These are phyloP conservation scores for Gerris lacustris DNA, from an alignment of 2,888 invertebrate species.

Conservation along the genomic window DNA sequence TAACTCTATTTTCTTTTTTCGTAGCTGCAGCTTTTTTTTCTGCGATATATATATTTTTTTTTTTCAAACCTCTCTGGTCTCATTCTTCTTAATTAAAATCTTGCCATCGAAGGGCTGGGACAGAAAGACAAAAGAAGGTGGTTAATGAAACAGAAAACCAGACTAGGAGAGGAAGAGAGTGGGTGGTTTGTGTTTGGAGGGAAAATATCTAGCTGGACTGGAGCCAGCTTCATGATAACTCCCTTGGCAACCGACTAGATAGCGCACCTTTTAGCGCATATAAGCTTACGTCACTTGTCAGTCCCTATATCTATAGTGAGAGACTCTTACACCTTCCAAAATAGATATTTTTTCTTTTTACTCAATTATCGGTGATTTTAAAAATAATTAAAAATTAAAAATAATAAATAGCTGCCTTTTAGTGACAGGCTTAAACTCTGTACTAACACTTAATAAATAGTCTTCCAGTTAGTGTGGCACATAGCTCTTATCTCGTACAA, in stretches of 20 bases:
- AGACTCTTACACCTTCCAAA: too few relatives aligned
- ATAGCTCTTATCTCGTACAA: too few relatives aligned
- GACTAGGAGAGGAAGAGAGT: not conserved
- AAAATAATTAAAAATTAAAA: too few relatives aligned
- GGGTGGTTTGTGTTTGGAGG: not conserved
- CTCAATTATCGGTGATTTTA: too few relatives aligned
- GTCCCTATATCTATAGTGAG: too few relatives aligned
- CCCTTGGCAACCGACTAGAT: not conserved
- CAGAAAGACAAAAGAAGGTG: not conserved
- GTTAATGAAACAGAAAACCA: not conserved
- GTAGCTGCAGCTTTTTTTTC: not conserved
- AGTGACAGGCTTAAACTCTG: too few relatives aligned
- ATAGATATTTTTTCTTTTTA: too few relatives aligned
- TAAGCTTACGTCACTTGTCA: not conserved
- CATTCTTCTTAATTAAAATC: slow-evolving; percentile 3
- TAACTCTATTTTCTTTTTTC: not conserved
- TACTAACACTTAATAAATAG: too few relatives aligned
- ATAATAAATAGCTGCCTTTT: too few relatives aligned
- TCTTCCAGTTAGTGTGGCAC: too few relatives aligned
- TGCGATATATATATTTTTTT: not conserved
- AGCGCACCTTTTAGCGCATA: not conserved
- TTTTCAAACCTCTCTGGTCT: not conserved
- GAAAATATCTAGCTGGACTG: not conserved
- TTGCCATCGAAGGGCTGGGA: not conserved
- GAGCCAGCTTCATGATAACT: not conserved